Evolutionary conservation across 2,113 vertebrate genomes (phyloP).

Genomic region (Tonatia bakeri): DNA sequence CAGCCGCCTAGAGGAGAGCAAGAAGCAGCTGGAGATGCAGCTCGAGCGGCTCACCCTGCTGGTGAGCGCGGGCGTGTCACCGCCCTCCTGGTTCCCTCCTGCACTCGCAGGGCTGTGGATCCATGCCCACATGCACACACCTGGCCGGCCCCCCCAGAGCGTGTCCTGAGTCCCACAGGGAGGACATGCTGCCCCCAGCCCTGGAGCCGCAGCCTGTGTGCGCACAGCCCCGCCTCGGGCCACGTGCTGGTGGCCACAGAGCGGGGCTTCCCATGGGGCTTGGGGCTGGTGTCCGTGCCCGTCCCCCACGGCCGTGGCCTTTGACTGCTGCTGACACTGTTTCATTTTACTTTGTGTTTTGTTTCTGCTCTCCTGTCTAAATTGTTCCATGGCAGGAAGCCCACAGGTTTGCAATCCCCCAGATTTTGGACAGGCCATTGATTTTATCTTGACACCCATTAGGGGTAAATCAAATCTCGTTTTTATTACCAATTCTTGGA

Average conservation of each 20-base stretch:
- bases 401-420: constrained; percentile 50
- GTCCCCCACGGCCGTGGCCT: too few relatives aligned
- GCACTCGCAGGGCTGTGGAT: too few relatives aligned
- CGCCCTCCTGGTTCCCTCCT: too few relatives aligned
- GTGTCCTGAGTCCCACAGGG: accelerated
- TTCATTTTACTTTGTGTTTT: background rate
- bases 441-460: constrained; percentile 80
- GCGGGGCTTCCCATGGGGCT: too few relatives aligned
- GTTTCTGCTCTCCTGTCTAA: background rate
- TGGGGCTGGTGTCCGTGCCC: background rate
- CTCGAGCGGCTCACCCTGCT: constrained; percentile 90
- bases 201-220: too few relatives aligned
- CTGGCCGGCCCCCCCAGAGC: background rate
- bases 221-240: too few relatives aligned
- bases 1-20: constrained; percentile 88
- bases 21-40: constrained; percentile 87
- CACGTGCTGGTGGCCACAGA: too few relatives aligned
- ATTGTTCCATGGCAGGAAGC: constrained; percentile 50
- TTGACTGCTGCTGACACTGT: background rate
- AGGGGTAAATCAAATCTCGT: constrained; percentile 63
- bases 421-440: constrained; percentile 73
- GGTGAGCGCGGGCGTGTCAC: constrained; percentile 77
- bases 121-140: accelerated
- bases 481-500: constrained; percentile 69
- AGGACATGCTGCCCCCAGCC: background rate